Conservation (phyloP, 2,888 invertebrate species). For the Thysanoteuthis rhombus region DNA sequence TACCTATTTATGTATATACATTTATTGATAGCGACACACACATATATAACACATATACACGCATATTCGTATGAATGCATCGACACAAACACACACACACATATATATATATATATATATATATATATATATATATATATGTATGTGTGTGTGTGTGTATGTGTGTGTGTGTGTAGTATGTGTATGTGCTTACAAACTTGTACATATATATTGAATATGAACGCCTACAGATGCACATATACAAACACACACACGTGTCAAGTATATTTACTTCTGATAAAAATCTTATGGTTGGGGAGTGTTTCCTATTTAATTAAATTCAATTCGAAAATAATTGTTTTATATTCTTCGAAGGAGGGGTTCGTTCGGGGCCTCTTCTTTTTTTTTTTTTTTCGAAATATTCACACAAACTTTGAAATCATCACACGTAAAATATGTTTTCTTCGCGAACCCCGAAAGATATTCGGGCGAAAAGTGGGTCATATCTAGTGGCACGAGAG, state of each 20-base stretch:
- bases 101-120: conserved; percentile 15
- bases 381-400: no score
- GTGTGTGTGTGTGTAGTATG: neutral
- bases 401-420: neutral
- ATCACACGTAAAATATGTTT: neutral
- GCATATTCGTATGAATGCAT: neutral
- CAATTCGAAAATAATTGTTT: no score
- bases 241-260: neutral
- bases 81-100: no score
- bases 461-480: neutral
- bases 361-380: no score
- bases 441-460: neutral
- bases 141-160: neutral
- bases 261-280: neutral
- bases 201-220: neutral
- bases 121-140: neutral
- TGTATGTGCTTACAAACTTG: neutral
- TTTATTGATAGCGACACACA: neutral
- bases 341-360: no score
- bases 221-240: no score
- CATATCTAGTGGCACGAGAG: neutral
- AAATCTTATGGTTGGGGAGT: neutral
- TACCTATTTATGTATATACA: neutral
- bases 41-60: neutral
- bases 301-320: neutral